Evolutionary conservation across 2,888 invertebrate species (phyloP).

Genomic region (Chloroclysta siterata): DNA sequence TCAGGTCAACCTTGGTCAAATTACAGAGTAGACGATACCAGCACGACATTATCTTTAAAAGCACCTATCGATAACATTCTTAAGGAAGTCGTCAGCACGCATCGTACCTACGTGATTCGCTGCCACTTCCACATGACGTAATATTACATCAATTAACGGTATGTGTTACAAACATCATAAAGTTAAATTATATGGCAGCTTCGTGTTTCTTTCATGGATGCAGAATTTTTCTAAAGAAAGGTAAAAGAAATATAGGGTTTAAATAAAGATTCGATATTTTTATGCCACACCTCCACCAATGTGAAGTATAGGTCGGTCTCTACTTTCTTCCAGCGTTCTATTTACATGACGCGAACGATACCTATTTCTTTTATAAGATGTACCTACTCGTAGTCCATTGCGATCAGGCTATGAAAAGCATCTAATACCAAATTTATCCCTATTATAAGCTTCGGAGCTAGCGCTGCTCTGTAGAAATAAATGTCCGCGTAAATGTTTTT

Average conservation of each 20-base stretch:
- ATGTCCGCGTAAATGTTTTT: too few species aligned
- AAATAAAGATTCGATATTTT: too few species aligned
- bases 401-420: neutral
- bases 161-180: conserved; percentile 18
- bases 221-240: neutral
- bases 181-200: conserved; percentile 10
- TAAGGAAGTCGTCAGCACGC: conserved; percentile 21
- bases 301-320: too few species aligned
- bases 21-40: conserved; percentile 15
- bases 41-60: conserved; percentile 22
- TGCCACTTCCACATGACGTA: conserved; percentile 25
- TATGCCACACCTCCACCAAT: too few species aligned
- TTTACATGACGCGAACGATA: too few species aligned
- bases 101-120: conserved; percentile 15
- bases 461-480: too few species aligned
- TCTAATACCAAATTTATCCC: too few species aligned
- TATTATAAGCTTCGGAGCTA: too few species aligned
- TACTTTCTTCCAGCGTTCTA: too few species aligned
- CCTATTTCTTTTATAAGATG: too few species aligned
- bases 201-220: conserved; percentile 15
- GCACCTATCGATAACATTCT: conserved; percentile 15
- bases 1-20: conserved; percentile 32
- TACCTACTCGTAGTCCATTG: neutral
- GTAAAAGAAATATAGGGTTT: too few species aligned
- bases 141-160: conserved; percentile 15